These are phyloP conservation scores for Diarsia rubi DNA, from an alignment of 2,888 invertebrate species.

Conservation along the genomic window DNA sequence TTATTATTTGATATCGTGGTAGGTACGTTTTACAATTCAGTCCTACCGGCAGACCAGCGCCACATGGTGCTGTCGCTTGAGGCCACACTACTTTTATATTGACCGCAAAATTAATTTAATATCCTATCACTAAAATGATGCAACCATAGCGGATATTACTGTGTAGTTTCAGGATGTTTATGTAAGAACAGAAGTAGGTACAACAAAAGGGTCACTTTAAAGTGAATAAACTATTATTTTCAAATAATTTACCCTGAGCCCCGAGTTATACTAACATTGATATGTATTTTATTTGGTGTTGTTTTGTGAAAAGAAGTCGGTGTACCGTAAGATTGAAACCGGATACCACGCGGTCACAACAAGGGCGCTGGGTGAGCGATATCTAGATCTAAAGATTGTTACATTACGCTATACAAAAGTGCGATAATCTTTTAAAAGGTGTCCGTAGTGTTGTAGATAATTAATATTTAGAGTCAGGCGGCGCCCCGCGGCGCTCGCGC, in stretches of 20 bases:
- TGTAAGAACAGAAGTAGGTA: not conserved
- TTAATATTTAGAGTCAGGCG: conserved; percentile 88
- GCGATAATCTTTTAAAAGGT: conserved; percentile 90
- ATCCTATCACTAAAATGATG: conserved; percentile 77
- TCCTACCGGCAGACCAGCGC: conserved; percentile 69
- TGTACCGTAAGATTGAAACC: conserved; percentile 27
- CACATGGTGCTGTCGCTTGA: conserved; percentile 83
- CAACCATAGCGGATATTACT: conserved; percentile 60
- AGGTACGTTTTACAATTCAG: conserved; percentile 68
- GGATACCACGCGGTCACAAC: conserved; percentile 56
- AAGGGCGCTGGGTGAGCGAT: conserved; percentile 71
- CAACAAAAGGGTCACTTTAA: not conserved
- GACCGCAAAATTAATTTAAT: conserved; percentile 87
- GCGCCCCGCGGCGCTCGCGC: conserved; percentile 87
- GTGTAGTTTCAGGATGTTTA: conserved; percentile 36
- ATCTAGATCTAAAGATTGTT: conserved; percentile 85
- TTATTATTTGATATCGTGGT: conserved; percentile 78
- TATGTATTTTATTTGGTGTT: conserved; percentile 6
- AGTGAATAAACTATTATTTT: not conserved
- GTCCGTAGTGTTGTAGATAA: conserved; percentile 88
- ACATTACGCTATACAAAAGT: conserved; percentile 82
- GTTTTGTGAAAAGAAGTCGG: conserved; percentile 36
- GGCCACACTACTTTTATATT: conserved; percentile 79
- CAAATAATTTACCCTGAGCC: not conserved
- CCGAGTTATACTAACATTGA: not conserved